Evolutionary conservation across 2,888 invertebrate species (phyloP).

Genomic region (Phragmatobia fuliginosa): DNA sequence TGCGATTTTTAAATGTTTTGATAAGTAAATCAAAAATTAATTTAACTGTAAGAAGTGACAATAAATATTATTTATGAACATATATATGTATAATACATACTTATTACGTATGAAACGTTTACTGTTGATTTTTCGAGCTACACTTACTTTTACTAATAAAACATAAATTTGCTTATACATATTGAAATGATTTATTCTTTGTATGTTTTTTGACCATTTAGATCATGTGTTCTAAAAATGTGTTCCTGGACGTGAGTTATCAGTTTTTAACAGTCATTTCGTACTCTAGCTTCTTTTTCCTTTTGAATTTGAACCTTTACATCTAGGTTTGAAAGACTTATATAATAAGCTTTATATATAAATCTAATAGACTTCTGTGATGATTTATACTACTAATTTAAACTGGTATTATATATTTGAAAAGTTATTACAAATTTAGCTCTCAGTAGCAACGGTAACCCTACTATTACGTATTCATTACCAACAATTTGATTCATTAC

Average conservation of each 20-base stretch:
- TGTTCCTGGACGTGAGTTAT: too few relatives aligned
- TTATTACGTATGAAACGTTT: too few relatives aligned
- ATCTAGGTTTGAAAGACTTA: neutral
- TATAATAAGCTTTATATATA: neutral
- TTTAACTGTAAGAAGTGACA: neutral
- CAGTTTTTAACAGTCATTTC: too few relatives aligned
- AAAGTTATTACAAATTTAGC: slow-evolving; percentile 14
- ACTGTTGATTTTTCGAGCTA: too few relatives aligned
- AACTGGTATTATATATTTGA: too few relatives aligned
- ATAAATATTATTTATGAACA: neutral
- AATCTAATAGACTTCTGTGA: neutral
- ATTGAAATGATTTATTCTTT: neutral
- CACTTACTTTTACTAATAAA: too few relatives aligned
- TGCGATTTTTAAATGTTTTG: too few relatives aligned
- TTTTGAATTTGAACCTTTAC: too few relatives aligned
- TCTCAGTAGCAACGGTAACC: slow-evolving; percentile 20
- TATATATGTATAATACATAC: too few relatives aligned
- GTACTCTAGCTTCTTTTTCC: neutral
- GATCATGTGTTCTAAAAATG: too few relatives aligned
- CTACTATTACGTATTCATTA: slow-evolving; percentile 28
- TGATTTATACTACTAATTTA: too few relatives aligned
- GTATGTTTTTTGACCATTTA: neutral
- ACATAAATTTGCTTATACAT: neutral
- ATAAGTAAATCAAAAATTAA: too few relatives aligned
- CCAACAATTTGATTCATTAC: slow-evolving; percentile 42